A percentile compares a stretch with the other conserved stretches of the same genome.
Conservation (phyloP, 2,888 invertebrate species). For the Apocheima hispidaria region DNA sequence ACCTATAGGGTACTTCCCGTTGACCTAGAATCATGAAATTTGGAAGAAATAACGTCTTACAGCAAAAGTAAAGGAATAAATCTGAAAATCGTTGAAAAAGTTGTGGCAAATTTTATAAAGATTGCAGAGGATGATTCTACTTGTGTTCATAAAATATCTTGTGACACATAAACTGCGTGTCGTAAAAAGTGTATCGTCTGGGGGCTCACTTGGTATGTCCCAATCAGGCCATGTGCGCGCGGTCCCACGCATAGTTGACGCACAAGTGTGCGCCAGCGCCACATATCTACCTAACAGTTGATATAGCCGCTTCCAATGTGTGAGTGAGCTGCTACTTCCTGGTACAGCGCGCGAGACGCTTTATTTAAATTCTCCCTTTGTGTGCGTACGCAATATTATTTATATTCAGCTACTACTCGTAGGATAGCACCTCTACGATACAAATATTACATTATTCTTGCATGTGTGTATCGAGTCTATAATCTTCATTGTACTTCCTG, state of each 20-base stretch:
- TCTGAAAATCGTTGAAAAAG: too few species aligned
- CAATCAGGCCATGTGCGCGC: constrained; percentile 84
- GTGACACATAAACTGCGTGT: constrained; percentile 69
- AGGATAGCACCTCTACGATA: constrained; percentile 62
- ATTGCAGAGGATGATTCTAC: constrained; percentile 26
- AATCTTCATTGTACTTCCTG: constrained; percentile 86
- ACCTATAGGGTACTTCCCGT: too few species aligned
- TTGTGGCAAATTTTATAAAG: constrained; percentile 8
- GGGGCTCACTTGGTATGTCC: constrained; percentile 82
- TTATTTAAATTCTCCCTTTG: constrained; percentile 81
- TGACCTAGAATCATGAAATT: too few species aligned
- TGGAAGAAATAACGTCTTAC: too few species aligned
- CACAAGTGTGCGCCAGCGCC: constrained; percentile 83
- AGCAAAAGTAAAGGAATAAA: too few species aligned
- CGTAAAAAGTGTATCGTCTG: constrained; percentile 82
- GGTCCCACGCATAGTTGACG: constrained; percentile 83
- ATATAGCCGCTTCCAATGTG: constrained; percentile 65
- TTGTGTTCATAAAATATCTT: constrained; percentile 54
- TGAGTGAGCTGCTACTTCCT: constrained; percentile 83
- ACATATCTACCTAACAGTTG: constrained; percentile 64
- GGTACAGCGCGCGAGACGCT: constrained; percentile 82
- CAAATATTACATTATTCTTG: constrained; percentile 78
- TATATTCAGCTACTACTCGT: constrained; percentile 75
- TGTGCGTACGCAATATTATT: constrained; percentile 83
- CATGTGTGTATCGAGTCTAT: constrained; percentile 80